Evolutionary conservation across 2,113 vertebrate genomes (phyloP).

Genomic region (Pedetes capensis): DNA sequence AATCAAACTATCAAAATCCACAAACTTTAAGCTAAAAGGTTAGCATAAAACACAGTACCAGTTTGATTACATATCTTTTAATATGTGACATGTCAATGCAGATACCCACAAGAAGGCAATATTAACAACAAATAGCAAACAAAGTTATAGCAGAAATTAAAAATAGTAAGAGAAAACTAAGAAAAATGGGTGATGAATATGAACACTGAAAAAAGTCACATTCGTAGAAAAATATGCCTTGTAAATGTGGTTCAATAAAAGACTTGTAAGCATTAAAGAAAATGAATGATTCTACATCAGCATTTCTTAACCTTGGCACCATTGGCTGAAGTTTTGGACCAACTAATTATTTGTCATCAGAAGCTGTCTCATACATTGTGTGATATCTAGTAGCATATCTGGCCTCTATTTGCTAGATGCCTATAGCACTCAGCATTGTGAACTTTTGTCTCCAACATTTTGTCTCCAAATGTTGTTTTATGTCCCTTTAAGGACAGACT

Average conservation of each 20-base stretch:
- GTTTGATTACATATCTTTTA: not conserved
- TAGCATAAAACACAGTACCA: not conserved
- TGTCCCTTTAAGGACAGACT: not conserved
- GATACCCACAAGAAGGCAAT: not conserved
- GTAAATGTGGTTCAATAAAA: not conserved
- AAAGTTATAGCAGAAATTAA: not conserved
- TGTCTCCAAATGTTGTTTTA: not conserved
- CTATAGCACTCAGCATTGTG: not conserved
- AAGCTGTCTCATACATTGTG: not conserved
- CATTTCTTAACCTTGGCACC: not conserved
- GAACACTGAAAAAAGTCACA: not conserved
- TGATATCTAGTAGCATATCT: not conserved
- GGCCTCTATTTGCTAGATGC: not conserved
- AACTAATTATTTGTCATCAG: not conserved
- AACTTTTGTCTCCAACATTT: not conserved
- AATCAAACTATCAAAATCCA: not conserved
- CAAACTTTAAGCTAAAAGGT: not conserved
- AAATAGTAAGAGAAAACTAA: not conserved
- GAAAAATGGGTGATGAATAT: not conserved
- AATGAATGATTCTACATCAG: not conserved
- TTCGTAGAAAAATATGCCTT: not conserved
- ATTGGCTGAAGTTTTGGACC: not conserved
- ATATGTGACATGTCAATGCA: not conserved
- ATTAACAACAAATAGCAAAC: not conserved
- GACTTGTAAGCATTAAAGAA: not conserved